Conservation (phyloP, 2,888 invertebrate genomes). For the Dorcus hopei region DNA sequence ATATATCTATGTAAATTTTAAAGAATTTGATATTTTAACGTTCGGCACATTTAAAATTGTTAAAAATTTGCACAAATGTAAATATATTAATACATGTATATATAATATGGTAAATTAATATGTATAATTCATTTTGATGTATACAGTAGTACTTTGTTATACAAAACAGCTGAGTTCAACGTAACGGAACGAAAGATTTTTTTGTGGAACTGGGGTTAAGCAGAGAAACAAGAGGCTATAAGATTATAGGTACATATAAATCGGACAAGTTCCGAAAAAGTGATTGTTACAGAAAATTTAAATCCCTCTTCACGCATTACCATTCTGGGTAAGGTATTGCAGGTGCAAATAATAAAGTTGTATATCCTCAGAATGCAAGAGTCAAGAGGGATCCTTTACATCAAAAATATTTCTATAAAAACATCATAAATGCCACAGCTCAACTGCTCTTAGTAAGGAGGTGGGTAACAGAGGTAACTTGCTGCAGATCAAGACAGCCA, state of each 20-base stretch:
- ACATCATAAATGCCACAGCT: slow-evolving; percentile 47
- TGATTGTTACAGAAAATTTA: slow-evolving; percentile 44
- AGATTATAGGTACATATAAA: slow-evolving; percentile 36
- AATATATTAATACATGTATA: slow-evolving; percentile 36
- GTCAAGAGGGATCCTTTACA: slow-evolving; percentile 32
- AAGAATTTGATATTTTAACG: slow-evolving; percentile 27
- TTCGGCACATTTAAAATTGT: slow-evolving; percentile 33
- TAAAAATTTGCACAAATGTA: slow-evolving; percentile 35
- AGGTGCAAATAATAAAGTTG: background rate
- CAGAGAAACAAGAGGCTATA: slow-evolving; percentile 48
- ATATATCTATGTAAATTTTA: slow-evolving; percentile 27
- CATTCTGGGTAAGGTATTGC: background rate
- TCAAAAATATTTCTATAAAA: slow-evolving; percentile 47
- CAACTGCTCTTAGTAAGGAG: slow-evolving; percentile 42
- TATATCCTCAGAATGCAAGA: slow-evolving; percentile 11
- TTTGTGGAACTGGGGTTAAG: slow-evolving; percentile 40
- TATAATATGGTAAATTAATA: slow-evolving; percentile 27
- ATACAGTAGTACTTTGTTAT: slow-evolving; percentile 16
- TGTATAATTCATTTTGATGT: slow-evolving; percentile 24
- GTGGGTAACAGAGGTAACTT: slow-evolving; percentile 40
- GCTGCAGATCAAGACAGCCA: slow-evolving; percentile 37
- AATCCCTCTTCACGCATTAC: slow-evolving; percentile 26
- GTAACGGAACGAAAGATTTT: slow-evolving; percentile 15
- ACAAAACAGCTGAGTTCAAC: slow-evolving; percentile 19
- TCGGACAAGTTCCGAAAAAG: slow-evolving; percentile 20